Evolutionary conservation across 1,140 invertebrate genomes (phyloP), one percentile per base, ranked within the genome.

Genomic region (Drosophila quadrilineata): DNA sequence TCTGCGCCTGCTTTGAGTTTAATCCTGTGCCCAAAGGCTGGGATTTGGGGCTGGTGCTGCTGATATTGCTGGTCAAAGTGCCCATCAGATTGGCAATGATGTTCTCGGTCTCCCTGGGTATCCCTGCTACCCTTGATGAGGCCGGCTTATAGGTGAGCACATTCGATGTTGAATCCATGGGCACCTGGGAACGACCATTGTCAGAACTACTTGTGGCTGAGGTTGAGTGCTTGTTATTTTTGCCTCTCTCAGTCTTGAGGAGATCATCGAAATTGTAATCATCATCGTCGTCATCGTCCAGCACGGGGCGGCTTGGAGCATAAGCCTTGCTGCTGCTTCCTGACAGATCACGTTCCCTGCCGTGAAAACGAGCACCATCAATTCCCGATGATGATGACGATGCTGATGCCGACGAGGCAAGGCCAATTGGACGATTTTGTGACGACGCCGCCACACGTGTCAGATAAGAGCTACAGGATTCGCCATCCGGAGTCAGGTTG

Each of bases 181-280:
- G 58, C 21, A 74, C 16, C 10, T n/a, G n/a, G n/a, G n/a, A n/a
- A n/a, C n/a, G n/a, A n/a, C n/a, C n/a, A 71, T 45, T 3, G 63
- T 24, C 5, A 48, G 10, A n/a, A 9, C 22, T n/a, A n/a, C 26
- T n/a, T 45, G 17, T 4, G 1, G 16, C 19, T n/a, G 12, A 10
- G 8, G 6, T 6, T 21, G 2, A 21, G 4, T 60, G 53, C 24
- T 52, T 62, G 22, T 67, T 67, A 66, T 86, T 80, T 84, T 93
- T 0, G 77, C 79, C 60, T 84, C n/a, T n/a, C n/a, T n/a, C n/a
- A n/a, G n/a, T 84, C 69, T 74, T 93, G 43, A 93, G 93, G 38
- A 94, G 91, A 71, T 94, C 94, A 54, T 94, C 93, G 62, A 92
- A 94, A 5, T 91, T 91, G 69, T 94, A 94, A 87, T 94, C 93